Conservation (phyloP, 2,888 invertebrate species). For the Graphium colonna region DNA sequence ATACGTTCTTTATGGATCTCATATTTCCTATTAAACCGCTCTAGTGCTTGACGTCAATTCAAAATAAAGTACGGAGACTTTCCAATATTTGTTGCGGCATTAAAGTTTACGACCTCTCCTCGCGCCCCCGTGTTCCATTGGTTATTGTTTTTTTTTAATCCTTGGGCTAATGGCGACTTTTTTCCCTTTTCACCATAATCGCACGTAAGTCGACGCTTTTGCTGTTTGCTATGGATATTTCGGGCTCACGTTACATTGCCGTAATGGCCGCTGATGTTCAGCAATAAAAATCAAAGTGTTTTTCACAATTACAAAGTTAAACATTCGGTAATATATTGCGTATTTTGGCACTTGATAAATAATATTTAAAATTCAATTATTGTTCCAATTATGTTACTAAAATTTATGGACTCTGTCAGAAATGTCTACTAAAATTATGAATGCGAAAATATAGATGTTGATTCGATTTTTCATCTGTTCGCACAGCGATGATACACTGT, state of each 20-base stretch:
- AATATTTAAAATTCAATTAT: too few relatives aligned
- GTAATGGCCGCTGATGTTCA: neutral
- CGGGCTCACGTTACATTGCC: neutral
- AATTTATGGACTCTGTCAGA: too few relatives aligned
- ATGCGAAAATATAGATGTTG: too few relatives aligned
- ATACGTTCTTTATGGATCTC: constrained; percentile 66
- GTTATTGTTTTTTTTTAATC: constrained; percentile 25
- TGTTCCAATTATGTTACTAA: too few relatives aligned
- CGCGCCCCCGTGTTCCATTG: constrained; percentile 45
- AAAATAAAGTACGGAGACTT: constrained; percentile 51
- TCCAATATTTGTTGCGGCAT: constrained; percentile 53
- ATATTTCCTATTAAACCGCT: constrained; percentile 56
- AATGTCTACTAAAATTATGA: too few relatives aligned
- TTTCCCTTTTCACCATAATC: constrained; percentile 15
- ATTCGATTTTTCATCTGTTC: too few relatives aligned
- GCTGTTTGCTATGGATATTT: constrained; percentile 6
- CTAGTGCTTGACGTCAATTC: constrained; percentile 43
- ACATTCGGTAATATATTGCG: too few relatives aligned
- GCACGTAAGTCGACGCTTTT: constrained; percentile 17
- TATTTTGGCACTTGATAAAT: too few relatives aligned
- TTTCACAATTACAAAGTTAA: neutral
- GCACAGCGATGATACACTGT: too few relatives aligned
- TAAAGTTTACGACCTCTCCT: constrained; percentile 49
- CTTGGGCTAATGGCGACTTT: constrained; percentile 19
- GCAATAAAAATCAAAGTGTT: neutral